Evolutionary conservation across 2,797 vertebrate genomes (phyloP), one percentile per base, ranked within the genome.

Genomic region (Mormyrops boulengeri): DNA sequence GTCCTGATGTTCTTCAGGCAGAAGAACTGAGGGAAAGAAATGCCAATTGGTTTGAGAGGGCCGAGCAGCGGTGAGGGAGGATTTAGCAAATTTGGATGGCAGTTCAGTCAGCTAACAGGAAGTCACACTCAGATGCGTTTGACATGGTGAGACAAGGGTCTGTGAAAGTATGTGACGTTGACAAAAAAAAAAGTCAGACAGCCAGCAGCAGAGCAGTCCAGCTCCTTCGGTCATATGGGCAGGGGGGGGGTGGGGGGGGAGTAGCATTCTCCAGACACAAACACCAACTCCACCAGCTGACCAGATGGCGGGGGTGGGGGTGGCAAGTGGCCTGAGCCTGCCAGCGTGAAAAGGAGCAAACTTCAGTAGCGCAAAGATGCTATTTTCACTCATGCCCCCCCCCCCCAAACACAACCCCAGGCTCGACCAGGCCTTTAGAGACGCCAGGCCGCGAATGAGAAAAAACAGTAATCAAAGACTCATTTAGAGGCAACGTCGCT

Each of bases 1-100:
- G 95, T 97, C 2, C 97, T 95, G 91, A 98, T 98, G 92, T 98
- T 98, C 95, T 98, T 98, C 91, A 98, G 96, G 90, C 97, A 98
- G 73, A 98, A 94, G 91, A 98, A 98, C 97, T 98, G 90, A 4
- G 92, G 30, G 50, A 22, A 6, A 85, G 44, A 12, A 47, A 50
- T 8, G 11, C 14, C 52, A 9, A 26, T 38, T 3, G 5, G 66
- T 22, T 84, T 0, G 12, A 8, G 80, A 22, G 19, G 22, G 12
- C 82, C 19, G 6, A 26, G 44, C n/a, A 5, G 9, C 0, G n/a
- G 82, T 2, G 8, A 19, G 1, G 44, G 47, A 9, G 3, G 2
- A n/a, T 11, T 22, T 0, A 2, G 41, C 19, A 50, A 85, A 85
- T 22, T 22, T 12, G 47, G 19, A 2, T n/a, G 41, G 47, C 9